Evolutionary conservation across 2,888 invertebrate genomes (phyloP), one percentile per base, ranked within the genome.

Genomic region (Abscondita cerata): DNA sequence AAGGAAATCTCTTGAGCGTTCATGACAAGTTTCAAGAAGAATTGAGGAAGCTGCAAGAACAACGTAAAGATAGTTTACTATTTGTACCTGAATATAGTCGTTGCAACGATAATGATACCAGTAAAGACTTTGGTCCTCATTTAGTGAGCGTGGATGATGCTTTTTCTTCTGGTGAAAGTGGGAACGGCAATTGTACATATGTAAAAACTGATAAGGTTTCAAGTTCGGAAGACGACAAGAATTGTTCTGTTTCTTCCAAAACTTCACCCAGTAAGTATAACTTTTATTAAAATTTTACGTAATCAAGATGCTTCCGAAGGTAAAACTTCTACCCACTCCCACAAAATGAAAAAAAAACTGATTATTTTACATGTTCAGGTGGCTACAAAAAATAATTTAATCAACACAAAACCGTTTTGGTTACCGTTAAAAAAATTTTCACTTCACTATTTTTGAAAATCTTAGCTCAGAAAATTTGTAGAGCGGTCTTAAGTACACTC

Each of bases 11-110:
- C 31, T 79, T 82, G 47, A 83, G 80, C 65, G 79, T 84, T 40
- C 81, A 83, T 57, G 83, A 84, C 57, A 83, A 83, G 58, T 85
- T 86, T 67, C 82, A 85, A 70, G 81, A 84, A 60, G 83, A 84
- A 51, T 71, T 86, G 58, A 82, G 79, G 66, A 84, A 83, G 68
- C 74, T 84, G 47, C 79, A 81, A 66, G 80, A 80, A 68, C 79
- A 80, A 64, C 71, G 79, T 57, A 72, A 77, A 61, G 80, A 80
- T 72, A 81, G 80, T 74, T 70, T 80, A 71, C 75, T 79, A 65
- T 80, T 81, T 74, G 80, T 81, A 78, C 81, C 80, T 78, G 80
- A 79, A 71, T 76, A 71, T 53, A 66, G 60, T 72, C 72, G 71
- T 71, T 69, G 68, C 66, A 71, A 63, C 40, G 47, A 52, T 41